phyloP scores from a whole-genome alignment of 2,888 invertebrate species.

The Congeria kusceri region DNA sequence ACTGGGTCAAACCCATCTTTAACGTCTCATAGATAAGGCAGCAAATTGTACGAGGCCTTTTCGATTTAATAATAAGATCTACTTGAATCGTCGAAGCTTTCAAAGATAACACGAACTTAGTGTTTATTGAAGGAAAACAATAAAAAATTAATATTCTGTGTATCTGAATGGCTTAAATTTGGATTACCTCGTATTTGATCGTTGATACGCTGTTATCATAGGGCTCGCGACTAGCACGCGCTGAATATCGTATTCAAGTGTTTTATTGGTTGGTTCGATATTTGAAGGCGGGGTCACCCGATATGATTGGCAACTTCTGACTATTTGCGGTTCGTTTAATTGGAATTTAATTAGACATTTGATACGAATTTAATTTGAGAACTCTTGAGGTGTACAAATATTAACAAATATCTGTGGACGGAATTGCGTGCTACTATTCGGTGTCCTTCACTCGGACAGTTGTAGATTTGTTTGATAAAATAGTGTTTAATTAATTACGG shows the following conservation, averaged over 20 bases:
- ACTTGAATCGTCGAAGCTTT: slow-evolving; percentile 19
- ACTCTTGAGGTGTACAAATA: slow-evolving; percentile 7
- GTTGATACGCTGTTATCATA: slow-evolving; percentile 4
- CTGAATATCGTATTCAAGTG: slow-evolving; percentile 10
- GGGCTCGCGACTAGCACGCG: slow-evolving; percentile 65
- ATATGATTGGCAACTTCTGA: slow-evolving; percentile 19
- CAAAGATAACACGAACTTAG: slow-evolving; percentile 20
- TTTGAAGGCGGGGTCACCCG: slow-evolving; percentile 36
- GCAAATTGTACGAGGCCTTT: too few relatives aligned
- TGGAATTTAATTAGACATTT: slow-evolving; percentile 24
- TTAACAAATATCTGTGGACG: not conserved
- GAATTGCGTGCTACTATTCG: too few relatives aligned
- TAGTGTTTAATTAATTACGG: not conserved
- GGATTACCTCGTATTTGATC: slow-evolving; percentile 3
- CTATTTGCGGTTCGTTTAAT: slow-evolving; percentile 6
- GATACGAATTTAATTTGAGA: slow-evolving; percentile 25
- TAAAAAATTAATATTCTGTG: slow-evolving; percentile 2
- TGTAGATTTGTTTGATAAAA: not conserved
- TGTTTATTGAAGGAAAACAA: slow-evolving; percentile 4
- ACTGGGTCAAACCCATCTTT: not conserved
- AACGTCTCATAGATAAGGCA: not conserved
- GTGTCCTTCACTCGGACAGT: not conserved
- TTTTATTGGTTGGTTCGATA: slow-evolving; percentile 63
- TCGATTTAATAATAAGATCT: not conserved
- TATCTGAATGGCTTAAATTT: not conserved